A percentile compares a stretch with the other conserved stretches of the same genome.
These are phyloP conservation scores for Oncorhynchus mykiss DNA, from an alignment of 2,113 vertebrate species.

Conservation along the genomic window DNA sequence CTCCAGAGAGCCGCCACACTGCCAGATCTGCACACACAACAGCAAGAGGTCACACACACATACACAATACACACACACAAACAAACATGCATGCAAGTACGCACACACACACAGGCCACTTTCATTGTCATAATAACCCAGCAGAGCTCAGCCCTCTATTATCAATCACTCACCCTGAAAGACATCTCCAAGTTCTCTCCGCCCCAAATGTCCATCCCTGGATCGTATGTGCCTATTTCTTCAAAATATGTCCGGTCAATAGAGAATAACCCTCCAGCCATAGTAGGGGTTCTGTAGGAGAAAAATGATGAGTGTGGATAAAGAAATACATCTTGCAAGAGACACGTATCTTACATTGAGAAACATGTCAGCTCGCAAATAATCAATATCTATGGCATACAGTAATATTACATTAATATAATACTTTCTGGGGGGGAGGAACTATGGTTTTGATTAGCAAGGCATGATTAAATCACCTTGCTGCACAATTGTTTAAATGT, in stretches of 20 bases:
- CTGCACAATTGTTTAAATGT: too few relatives aligned
- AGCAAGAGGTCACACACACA: not conserved
- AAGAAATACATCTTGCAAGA: not conserved
- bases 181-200: slow-evolving; percentile 99
- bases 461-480: too few relatives aligned
- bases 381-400: too few relatives aligned
- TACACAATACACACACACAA: not conserved
- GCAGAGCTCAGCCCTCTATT: not conserved
- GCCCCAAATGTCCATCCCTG: slow-evolving; percentile 99
- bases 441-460: too few relatives aligned
- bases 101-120: not conserved
- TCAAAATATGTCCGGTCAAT: slow-evolving; percentile 98
- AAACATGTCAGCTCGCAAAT: too few relatives aligned
- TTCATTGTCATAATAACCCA: not conserved
- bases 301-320: not conserved
- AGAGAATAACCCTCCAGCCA: slow-evolving; percentile 97
- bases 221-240: slow-evolving; percentile 98
- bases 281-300: slow-evolving; percentile 89
- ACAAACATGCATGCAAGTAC: not conserved
- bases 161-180: slow-evolving; percentile 86
- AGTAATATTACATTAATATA: too few relatives aligned
- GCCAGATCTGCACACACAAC: slow-evolving; percentile 83
- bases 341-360: too few relatives aligned
- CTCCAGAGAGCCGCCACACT: slow-evolving; percentile 93
- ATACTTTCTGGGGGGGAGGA: too few relatives aligned